Conservation (phyloP, 2,888 invertebrate species). For the Lypha dubia region DNA sequence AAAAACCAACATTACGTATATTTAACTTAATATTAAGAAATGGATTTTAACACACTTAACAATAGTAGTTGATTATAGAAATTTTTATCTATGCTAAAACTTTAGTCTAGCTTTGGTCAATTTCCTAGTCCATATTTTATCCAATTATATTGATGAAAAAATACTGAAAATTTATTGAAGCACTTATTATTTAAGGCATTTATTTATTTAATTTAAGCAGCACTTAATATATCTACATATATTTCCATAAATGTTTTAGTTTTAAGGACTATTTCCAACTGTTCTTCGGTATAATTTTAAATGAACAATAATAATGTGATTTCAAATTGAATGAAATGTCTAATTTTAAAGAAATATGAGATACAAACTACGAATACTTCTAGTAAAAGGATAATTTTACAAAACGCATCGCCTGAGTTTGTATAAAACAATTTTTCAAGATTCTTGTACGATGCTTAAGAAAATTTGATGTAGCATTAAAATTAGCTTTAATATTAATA, state of each 20-base stretch:
- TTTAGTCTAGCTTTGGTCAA: slow-evolving; percentile 58
- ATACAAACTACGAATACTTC: slow-evolving; percentile 5
- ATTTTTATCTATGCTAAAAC: slow-evolving; percentile 48
- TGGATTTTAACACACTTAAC: slow-evolving; percentile 58
- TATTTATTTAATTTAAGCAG: slow-evolving; percentile 46
- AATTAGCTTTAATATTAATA: slow-evolving; percentile 28
- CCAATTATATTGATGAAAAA: slow-evolving; percentile 2
- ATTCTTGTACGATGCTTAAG: not conserved
- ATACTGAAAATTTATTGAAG: slow-evolving; percentile 8
- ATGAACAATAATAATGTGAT: slow-evolving; percentile 64
- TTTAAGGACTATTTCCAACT: slow-evolving; percentile 25
- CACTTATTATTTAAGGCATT: slow-evolving; percentile 51
- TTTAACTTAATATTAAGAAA: slow-evolving; percentile 63
- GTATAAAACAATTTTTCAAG: not conserved
- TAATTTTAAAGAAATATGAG: slow-evolving; percentile 43
- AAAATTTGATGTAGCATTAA: slow-evolving; percentile 40
- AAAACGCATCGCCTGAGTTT: not conserved
- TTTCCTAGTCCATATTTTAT: slow-evolving; percentile 53
- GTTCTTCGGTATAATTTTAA: slow-evolving; percentile 37
- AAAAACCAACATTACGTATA: slow-evolving; percentile 37
- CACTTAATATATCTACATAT: not conserved
- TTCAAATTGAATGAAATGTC: slow-evolving; percentile 44
- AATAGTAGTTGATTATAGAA: slow-evolving; percentile 38
- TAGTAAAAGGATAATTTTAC: not conserved
- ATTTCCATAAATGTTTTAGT: not conserved